Conservation (phyloP, 2,888 invertebrate species). For the Perizoma affinitatum region DNA sequence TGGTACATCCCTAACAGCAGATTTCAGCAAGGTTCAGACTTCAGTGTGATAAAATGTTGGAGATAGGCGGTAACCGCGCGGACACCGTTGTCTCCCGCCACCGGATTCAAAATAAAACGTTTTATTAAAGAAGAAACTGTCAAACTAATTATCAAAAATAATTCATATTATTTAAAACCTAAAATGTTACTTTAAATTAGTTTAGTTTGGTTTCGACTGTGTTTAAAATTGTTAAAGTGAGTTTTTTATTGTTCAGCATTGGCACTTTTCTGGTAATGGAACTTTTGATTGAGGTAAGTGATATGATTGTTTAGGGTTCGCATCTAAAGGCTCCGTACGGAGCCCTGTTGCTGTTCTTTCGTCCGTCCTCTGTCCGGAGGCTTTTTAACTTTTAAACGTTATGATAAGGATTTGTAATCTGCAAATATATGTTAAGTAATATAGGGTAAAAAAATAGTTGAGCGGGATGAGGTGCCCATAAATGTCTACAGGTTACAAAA, state of each 20-base stretch:
- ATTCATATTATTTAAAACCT: not conserved
- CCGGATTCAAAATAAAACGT: constrained; percentile 63
- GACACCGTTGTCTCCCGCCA: constrained; percentile 63
- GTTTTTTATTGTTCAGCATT: constrained; percentile 6
- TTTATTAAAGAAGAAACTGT: constrained; percentile 22
- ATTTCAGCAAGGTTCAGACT: constrained; percentile 58
- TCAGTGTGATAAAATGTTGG: constrained; percentile 79
- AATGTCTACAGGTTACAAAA: too few relatives aligned
- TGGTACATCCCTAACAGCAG: constrained; percentile 67
- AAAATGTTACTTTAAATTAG: constrained; percentile 1
- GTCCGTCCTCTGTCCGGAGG: too few relatives aligned
- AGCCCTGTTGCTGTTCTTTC: too few relatives aligned
- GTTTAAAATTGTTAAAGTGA: constrained; percentile 19
- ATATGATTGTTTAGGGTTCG: not conserved
- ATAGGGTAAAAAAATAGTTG: too few relatives aligned
- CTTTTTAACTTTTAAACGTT: too few relatives aligned
- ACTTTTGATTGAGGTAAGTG: constrained; percentile 48
- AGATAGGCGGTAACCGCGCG: constrained; percentile 62
- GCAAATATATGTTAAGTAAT: too few relatives aligned
- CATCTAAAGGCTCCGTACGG: too few relatives aligned
- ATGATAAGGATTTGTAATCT: too few relatives aligned
- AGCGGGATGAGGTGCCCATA: too few relatives aligned
- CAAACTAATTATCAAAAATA: constrained; percentile 14
- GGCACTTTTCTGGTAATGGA: constrained; percentile 35
- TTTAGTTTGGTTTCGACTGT: constrained; percentile 17